Conservation (phyloP, 1,140 invertebrate species). For the Cardiocondyla obscurior region DNA sequence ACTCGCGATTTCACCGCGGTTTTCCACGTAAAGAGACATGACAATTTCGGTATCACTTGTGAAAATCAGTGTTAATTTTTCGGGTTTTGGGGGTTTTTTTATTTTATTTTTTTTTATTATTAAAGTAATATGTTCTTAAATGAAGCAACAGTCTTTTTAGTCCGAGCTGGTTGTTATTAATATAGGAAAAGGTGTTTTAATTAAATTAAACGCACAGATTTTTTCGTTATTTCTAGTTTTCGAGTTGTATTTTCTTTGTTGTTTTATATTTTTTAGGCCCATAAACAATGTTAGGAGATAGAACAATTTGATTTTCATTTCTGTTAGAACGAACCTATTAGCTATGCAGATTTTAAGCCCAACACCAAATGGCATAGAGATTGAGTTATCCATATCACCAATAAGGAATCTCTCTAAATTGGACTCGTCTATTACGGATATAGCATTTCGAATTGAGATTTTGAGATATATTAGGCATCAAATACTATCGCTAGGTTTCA, state of each 20-base stretch:
- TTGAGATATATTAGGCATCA: not conserved
- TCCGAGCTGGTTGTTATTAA: no score
- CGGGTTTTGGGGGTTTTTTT: no score
- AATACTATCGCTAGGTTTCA: not conserved
- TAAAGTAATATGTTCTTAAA: no score
- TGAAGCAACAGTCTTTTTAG: no score
- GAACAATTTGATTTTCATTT: conserved; percentile 69
- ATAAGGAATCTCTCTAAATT: conserved; percentile 35
- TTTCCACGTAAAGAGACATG: not conserved
- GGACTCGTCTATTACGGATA: not conserved
- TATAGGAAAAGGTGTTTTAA: no score
- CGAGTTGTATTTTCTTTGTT: no score
- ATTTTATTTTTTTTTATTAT: not conserved
- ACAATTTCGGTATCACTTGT: not conserved
- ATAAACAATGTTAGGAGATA: no score
- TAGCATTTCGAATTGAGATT: conserved; percentile 39
- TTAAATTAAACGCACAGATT: no score
- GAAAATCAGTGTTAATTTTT: not conserved
- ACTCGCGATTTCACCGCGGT: not conserved
- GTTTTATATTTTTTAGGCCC: no score
- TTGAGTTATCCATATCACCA: not conserved
- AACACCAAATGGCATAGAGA: conserved; percentile 73
- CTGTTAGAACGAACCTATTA: conserved; percentile 73
- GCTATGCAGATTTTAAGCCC: conserved; percentile 83
- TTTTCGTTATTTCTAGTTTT: no score